A percentile compares a stretch with the other conserved stretches of the same genome.
phyloP scores from a whole-genome alignment of 2,797 vertebrate species.

The Xiphophorus birchmanni region DNA sequence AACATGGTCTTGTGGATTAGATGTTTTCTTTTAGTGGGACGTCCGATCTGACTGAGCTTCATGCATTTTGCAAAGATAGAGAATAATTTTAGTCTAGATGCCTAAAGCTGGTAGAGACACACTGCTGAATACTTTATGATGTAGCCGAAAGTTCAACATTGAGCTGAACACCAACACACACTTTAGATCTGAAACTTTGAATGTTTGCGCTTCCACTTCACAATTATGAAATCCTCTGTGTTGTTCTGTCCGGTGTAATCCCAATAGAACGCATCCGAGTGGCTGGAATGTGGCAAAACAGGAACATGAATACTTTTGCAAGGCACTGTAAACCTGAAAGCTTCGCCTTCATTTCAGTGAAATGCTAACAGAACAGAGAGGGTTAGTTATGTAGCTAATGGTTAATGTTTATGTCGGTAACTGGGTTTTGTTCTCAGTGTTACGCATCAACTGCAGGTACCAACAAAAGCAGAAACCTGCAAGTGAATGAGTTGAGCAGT shows the following conservation, averaged over 20 bases:
- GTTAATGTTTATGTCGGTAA: constrained; percentile 4
- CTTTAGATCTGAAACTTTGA: not conserved
- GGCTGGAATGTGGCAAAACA: not conserved
- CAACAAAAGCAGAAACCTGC: not conserved
- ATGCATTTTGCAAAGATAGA: not conserved
- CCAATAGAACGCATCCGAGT: not conserved
- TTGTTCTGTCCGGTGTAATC: not conserved
- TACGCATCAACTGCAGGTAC: constrained; percentile 6
- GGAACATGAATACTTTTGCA: not conserved
- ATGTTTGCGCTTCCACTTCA: not conserved
- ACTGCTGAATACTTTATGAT: not conserved
- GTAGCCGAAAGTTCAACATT: not conserved
- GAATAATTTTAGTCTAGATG: not conserved
- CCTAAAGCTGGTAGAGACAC: not conserved
- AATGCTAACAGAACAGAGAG: not conserved
- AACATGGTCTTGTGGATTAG: not conserved
- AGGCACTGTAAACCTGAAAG: constrained; percentile 1
- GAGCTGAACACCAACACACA: not conserved
- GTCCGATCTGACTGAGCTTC: not conserved
- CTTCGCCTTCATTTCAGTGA: not conserved
- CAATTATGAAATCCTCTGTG: not conserved
- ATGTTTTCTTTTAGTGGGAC: not conserved
- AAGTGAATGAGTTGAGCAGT: not conserved
- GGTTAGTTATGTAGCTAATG: not conserved
- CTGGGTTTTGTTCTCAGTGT: not conserved